Percentiles rank a stretch among this genome's conserved stretches.
phyloP scores from a whole-genome alignment of 1,140 invertebrate genomes.

The Megathymus violae region DNA sequence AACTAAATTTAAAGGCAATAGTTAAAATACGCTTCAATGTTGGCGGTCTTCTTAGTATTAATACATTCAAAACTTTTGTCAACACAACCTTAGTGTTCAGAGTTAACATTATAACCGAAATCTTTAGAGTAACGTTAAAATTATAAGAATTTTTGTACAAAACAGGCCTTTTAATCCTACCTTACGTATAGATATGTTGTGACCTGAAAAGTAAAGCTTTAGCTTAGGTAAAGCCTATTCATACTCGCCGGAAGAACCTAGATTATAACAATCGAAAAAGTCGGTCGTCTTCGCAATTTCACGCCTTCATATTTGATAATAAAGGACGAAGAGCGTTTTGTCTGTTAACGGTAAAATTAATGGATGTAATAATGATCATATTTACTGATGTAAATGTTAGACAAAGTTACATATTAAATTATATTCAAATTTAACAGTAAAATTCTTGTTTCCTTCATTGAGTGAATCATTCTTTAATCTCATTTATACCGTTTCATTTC shows the following conservation, averaged over 20 bases:
- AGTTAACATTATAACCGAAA: slow-evolving; percentile 5
- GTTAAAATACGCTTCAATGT: too few species aligned
- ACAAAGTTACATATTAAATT: background rate
- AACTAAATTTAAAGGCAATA: too few species aligned
- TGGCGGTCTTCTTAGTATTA: too few species aligned
- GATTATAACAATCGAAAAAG: slow-evolving; percentile 33
- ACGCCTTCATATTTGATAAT: slow-evolving; percentile 29
- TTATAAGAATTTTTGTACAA: slow-evolving; percentile 6
- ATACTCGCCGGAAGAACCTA: slow-evolving; percentile 15
- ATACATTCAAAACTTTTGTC: too few species aligned
- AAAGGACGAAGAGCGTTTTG: slow-evolving; percentile 30
- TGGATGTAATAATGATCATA: slow-evolving; percentile 1
- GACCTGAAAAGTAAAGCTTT: slow-evolving; percentile 27
- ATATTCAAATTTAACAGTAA: background rate
- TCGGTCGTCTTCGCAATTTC: slow-evolving; percentile 26
- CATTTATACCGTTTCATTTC: too few species aligned
- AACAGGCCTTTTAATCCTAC: slow-evolving; percentile 24
- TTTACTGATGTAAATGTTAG: background rate
- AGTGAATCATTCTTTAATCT: too few species aligned
- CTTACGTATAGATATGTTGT: slow-evolving; percentile 16
- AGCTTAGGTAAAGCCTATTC: slow-evolving; percentile 26
- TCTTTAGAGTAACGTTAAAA: slow-evolving; percentile 3
- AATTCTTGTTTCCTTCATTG: too few species aligned
- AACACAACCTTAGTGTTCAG: background rate
- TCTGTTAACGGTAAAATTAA: slow-evolving; percentile 28